These are phyloP conservation scores for Lithophane ornitopus DNA, from an alignment of 2,888 invertebrate species.

Conservation along the genomic window DNA sequence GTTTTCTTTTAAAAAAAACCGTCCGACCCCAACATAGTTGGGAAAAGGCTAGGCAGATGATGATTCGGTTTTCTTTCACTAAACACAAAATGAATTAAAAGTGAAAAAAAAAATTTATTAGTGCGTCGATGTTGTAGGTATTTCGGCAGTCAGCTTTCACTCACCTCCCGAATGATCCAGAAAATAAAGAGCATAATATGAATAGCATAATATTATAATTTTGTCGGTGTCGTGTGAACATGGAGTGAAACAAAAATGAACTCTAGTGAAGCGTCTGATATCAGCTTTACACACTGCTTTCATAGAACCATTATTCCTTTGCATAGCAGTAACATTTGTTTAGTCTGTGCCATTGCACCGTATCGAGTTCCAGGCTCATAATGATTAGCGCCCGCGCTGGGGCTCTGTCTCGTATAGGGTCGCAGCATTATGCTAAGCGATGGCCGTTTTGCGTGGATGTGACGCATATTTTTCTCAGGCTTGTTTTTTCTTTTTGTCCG, in stretches of 20 bases:
- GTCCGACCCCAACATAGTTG: too few relatives aligned
- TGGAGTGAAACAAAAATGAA: background rate
- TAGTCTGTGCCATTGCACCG: slow-evolving; percentile 14
- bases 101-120: background rate
- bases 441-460: too few relatives aligned
- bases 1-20: too few relatives aligned
- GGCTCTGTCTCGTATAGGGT: too few relatives aligned
- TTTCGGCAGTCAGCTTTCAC: background rate
- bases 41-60: too few relatives aligned
- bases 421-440: too few relatives aligned
- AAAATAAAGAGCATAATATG: background rate
- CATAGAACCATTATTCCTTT: background rate
- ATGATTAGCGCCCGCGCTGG: background rate
- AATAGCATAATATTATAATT: too few relatives aligned
- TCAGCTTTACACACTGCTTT: background rate
- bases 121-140: background rate
- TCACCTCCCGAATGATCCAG: background rate
- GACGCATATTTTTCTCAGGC: too few relatives aligned
- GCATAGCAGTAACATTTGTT: slow-evolving; percentile 15
- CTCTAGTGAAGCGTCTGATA: background rate
- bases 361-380: background rate
- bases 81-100: background rate
- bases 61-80: background rate
- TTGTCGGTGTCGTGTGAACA: background rate
- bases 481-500: too few relatives aligned